Conservation (phyloP, 2,113 vertebrate genomes). For the Oostethus manadensis region DNA sequence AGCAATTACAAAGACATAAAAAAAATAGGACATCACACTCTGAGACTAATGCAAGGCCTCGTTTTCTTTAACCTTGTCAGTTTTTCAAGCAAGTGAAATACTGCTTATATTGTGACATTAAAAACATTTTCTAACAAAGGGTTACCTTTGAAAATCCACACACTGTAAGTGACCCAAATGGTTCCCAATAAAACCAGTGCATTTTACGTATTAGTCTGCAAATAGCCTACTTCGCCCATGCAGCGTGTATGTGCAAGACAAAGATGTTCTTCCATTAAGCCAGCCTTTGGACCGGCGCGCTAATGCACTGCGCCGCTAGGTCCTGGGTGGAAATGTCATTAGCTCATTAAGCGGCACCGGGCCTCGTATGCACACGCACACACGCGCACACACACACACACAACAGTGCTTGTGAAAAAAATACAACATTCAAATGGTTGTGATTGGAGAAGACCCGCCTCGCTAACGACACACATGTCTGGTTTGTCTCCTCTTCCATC, state of each 20-base stretch:
- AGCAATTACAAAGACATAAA: not conserved
- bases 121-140: too few species aligned
- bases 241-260: conserved; percentile 41
- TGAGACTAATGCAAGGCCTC: too few species aligned
- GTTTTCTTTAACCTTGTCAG: too few species aligned
- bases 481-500: conserved; percentile 13
- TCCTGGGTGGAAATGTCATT: conserved; percentile 59
- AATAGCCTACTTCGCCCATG: not conserved
- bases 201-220: not conserved
- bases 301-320: conserved; percentile 50
- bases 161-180: too few species aligned
- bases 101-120: too few species aligned
- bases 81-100: too few species aligned
- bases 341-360: conserved; percentile 44
- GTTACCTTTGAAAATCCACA: too few species aligned
- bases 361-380: conserved; percentile 21
- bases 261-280: conserved; percentile 65
- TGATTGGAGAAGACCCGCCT: conserved; percentile 18
- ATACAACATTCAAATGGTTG: conserved; percentile 36
- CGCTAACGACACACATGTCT: conserved; percentile 39
- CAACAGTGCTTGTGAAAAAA: not conserved
- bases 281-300: conserved; percentile 23
- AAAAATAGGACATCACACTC: not conserved
- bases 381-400: not conserved
- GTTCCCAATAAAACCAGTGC: not conserved